A percentile compares a stretch with the other conserved stretches of the same genome.
Evolutionary conservation across 2,888 invertebrate genomes (phyloP).

Genomic region (Archaeoteleia sp.): DNA sequence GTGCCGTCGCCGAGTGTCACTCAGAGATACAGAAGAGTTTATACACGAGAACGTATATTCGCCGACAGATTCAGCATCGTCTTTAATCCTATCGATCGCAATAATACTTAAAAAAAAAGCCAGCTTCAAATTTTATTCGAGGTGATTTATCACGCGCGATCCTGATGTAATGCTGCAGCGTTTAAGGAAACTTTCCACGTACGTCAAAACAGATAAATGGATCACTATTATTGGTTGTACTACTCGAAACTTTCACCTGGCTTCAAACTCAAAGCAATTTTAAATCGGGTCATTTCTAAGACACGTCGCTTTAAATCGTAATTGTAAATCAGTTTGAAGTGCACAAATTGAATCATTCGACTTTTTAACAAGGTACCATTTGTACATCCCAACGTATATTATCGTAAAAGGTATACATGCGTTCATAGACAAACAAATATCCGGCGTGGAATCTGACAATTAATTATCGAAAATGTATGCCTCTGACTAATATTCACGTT

Average conservation of each 20-base stretch:
- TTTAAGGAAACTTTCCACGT: conserved; percentile 35
- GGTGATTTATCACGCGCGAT: conserved; percentile 36
- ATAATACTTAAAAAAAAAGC: conserved; percentile 15
- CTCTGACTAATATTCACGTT: no score
- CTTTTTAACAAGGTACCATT: no score
- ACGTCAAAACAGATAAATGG: conserved; percentile 39
- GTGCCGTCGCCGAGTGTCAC: conserved; percentile 27
- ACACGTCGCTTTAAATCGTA: conserved; percentile 19
- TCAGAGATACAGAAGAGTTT: conserved; percentile 20
- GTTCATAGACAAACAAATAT: no score
- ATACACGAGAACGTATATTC: conserved; percentile 36
- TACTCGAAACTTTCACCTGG: conserved; percentile 30
- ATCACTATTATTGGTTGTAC: conserved; percentile 33
- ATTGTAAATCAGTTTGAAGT: no score
- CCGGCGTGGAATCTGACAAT: no score
- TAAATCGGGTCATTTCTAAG: conserved; percentile 3
- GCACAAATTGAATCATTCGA: no score
- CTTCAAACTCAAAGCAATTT: conserved; percentile 17
- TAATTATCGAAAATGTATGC: no score
- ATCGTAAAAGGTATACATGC: no score
- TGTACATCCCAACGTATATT: no score
- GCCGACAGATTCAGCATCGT: conserved; percentile 32
- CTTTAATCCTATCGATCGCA: conserved; percentile 40
- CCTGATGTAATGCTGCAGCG: conserved; percentile 28
- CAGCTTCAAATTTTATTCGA: conserved; percentile 24